A percentile compares a stretch with the other conserved stretches of the same genome.
phyloP scores from a whole-genome alignment of 2,888 invertebrate species.

The Drosophila algonquin region DNA sequence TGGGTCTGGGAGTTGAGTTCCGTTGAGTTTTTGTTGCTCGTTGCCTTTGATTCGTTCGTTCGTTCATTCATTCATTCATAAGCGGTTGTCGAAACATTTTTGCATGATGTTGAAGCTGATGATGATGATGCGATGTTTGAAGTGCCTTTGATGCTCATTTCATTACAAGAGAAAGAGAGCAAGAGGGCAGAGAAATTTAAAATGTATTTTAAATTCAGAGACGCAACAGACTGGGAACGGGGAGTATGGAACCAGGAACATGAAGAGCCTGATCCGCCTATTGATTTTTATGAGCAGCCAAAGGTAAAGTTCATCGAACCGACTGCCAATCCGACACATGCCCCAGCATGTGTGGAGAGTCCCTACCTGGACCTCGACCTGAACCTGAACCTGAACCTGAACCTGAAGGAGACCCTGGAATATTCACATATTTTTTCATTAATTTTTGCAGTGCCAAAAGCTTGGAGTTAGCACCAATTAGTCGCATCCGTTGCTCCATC shows the following conservation, averaged over 20 bases:
- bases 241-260: not conserved
- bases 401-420: conserved; percentile 17
- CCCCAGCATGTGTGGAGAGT: not conserved
- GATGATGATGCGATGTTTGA: conserved; percentile 58
- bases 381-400: conserved; percentile 21
- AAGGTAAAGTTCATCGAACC: conserved; percentile 72
- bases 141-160: conserved; percentile 78
- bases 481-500: conserved; percentile 64
- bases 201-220: conserved; percentile 67
- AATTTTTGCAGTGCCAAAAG: conserved; percentile 29
- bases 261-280: conserved; percentile 50
- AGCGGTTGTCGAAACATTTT: conserved; percentile 52
- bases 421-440: conserved; percentile 46
- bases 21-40: conserved; percentile 47
- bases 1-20: conserved; percentile 38
- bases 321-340: not conserved
- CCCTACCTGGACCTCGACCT: conserved; percentile 22
- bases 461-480: conserved; percentile 70
- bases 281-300: conserved; percentile 71
- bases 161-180: conserved; percentile 15
- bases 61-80: conserved; percentile 66
- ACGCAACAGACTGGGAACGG: not conserved
- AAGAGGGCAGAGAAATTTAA: conserved; percentile 34
- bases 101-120: conserved; percentile 22
- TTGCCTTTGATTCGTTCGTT: conserved; percentile 33